Evolutionary conservation across 2,888 invertebrate genomes (phyloP).

Genomic region (Hyles lineata): DNA sequence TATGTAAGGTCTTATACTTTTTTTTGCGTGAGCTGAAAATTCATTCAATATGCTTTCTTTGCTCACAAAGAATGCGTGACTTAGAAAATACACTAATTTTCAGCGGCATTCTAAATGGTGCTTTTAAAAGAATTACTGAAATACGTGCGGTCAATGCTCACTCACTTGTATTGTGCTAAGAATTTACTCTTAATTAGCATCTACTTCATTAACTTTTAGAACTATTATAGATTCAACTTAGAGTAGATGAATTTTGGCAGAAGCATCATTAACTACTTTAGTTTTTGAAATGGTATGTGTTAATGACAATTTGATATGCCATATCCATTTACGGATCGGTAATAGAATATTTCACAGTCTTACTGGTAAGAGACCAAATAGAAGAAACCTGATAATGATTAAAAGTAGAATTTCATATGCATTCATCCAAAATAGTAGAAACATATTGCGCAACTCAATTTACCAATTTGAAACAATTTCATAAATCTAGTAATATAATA

Average conservation of each 20-base stretch:
- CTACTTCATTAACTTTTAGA: background rate
- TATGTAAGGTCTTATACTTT: background rate
- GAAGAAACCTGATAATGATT: background rate
- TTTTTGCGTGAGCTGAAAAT: background rate
- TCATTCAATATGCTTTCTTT: background rate
- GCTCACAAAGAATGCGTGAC: background rate
- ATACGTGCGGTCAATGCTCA: background rate
- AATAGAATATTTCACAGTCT: background rate
- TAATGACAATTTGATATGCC: background rate
- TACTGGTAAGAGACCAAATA: background rate
- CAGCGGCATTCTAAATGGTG: background rate
- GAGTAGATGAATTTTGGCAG: background rate
- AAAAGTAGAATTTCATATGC: background rate
- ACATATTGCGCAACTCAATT: background rate
- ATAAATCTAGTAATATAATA: background rate
- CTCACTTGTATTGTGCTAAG: constrained; percentile 3
- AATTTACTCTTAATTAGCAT: background rate
- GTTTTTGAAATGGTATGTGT: background rate
- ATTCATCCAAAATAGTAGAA: too few relatives aligned
- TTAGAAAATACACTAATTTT: background rate
- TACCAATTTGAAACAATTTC: background rate
- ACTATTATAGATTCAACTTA: background rate
- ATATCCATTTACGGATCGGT: background rate
- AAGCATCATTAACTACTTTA: background rate
- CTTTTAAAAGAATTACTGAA: background rate